These are phyloP conservation scores for Melanostoma mellinum DNA, from an alignment of 2,888 invertebrate species.

Conservation along the genomic window DNA sequence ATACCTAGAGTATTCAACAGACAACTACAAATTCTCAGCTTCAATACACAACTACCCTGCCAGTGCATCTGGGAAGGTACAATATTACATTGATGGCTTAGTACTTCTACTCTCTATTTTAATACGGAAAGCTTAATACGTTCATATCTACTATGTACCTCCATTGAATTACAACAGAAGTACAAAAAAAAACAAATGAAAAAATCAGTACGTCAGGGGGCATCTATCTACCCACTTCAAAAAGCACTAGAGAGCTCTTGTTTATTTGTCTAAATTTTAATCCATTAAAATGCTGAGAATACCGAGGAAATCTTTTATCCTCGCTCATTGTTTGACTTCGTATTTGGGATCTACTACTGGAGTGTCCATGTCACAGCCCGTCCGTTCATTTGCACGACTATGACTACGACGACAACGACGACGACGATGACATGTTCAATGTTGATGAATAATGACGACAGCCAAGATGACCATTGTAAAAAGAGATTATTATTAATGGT, in stretches of 20 bases:
- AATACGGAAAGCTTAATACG: constrained; percentile 7
- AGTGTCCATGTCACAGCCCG: not conserved
- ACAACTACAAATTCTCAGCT: not conserved
- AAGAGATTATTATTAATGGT: constrained; percentile 47
- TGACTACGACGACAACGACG: constrained; percentile 1
- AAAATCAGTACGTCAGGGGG: too few species aligned
- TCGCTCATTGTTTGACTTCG: constrained; percentile 2
- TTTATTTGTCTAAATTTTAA: constrained; percentile 65
- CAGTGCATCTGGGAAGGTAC: constrained; percentile 16
- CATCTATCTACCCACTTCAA: not conserved
- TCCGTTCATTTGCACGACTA: constrained; percentile 29
- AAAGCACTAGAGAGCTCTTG: constrained; percentile 25
- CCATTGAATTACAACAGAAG: too few species aligned
- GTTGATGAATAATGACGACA: constrained; percentile 35
- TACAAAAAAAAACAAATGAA: too few species aligned
- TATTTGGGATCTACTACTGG: not conserved
- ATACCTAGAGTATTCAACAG: too few species aligned
- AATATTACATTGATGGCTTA: constrained; percentile 54
- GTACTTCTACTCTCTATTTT: constrained; percentile 18
- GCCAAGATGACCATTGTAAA: constrained; percentile 39
- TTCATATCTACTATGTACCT: too few species aligned
- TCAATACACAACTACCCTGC: not conserved
- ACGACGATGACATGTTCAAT: constrained; percentile 20
- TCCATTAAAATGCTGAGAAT: constrained; percentile 51
- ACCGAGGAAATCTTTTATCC: constrained; percentile 26